Evolutionary conservation across 2,888 invertebrate genomes (phyloP).

Genomic region (Troilus luridus): DNA sequence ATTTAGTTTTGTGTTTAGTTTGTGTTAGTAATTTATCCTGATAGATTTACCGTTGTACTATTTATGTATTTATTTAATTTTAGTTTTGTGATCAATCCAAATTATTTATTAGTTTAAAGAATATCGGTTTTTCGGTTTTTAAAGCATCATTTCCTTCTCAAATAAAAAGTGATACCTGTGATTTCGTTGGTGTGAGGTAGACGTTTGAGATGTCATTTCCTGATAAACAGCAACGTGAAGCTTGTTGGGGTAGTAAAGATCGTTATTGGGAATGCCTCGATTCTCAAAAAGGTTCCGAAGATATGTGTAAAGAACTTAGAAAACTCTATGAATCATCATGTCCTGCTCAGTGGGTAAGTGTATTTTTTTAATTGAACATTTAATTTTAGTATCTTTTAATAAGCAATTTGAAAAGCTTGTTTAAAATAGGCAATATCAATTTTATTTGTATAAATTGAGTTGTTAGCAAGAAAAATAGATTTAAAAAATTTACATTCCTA

Average conservation of each 20-base stretch:
- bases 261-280: constrained; percentile 92
- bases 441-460: too few relatives aligned
- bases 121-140: constrained; percentile 27
- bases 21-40: background rate
- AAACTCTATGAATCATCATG: constrained; percentile 83
- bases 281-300: constrained; percentile 70
- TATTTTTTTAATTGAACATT: background rate
- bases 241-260: constrained; percentile 90
- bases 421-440: too few relatives aligned
- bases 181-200: constrained; percentile 37
- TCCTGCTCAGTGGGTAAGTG: constrained; percentile 84
- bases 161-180: background rate
- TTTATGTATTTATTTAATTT: background rate
- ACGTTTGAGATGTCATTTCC: constrained; percentile 64
- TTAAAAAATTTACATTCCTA: too few relatives aligned
- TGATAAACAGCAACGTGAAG: constrained; percentile 80
- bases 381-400: background rate
- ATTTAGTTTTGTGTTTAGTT: background rate
- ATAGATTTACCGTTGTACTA: background rate
- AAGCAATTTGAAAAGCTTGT: background rate
- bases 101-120: background rate
- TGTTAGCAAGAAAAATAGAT: too few relatives aligned
- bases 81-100: background rate
- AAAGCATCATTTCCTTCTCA: background rate
- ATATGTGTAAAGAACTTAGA: constrained; percentile 79